Base-by-base conservation (phyloP, 2,888 invertebrate species). In the Clistopyga incitator region DNA sequence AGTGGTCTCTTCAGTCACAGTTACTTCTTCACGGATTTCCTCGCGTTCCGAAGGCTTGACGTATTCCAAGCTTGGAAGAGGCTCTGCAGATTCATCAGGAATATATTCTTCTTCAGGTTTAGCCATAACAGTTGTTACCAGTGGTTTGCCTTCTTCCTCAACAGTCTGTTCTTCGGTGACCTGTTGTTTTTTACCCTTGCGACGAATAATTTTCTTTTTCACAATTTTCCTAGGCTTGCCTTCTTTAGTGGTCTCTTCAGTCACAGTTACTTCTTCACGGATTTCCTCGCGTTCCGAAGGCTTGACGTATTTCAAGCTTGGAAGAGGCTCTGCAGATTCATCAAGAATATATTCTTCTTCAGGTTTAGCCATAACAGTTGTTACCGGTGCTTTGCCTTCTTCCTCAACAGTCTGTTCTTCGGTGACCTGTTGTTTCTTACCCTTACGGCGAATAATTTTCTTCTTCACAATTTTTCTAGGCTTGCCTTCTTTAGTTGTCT, bases 281-380 rank as follows among this genome's bases (percentile, higher is more conserved):
- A 88, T 82, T 85, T 91, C 91, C 82, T 92, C 89, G n/a, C 89
- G 84, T 38, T 89, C 87, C 74, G 77, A 89, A 85, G 85, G 82
- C 68, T 78, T 64, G 34, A 92, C 92, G 1, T 94, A 91, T 79
- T 92, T 92, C 64, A 93, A 91, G 79, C 92, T 89, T 11, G 92
- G 94, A 1, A 81, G 15, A 34, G 11, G 25, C 85, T 93, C 90
- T 86, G 94, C 92, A 59, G 93, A 93, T 81, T 94, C 94, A 83
- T 94, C 93, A 15, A 87, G 83, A 0, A 65, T 38, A 2, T 82
- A 86, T 74, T 90, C 87, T 88, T 93, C 90, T 65, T 90, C 79
- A 61, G 89, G 90, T 45, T 77, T 90, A 79, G 89, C 91, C 54
- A 92, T 89, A 85, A 94, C 92, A 6, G 93, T 86, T 78, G 93